Conservation (phyloP, 2,888 invertebrate genomes). For the Gandaritis pyraliata region DNA sequence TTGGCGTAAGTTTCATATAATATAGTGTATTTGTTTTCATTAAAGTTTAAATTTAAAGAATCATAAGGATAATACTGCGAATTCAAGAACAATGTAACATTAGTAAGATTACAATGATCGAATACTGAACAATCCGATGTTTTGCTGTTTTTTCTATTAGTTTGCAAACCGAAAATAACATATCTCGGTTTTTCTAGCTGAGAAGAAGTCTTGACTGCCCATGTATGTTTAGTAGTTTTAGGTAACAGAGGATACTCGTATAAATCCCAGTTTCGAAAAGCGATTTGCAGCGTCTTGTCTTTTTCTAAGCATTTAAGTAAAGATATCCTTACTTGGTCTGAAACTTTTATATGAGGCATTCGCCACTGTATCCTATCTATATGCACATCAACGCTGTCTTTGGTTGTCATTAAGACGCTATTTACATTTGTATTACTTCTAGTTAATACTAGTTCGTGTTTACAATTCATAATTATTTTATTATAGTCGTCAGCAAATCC, state of each 20-base stretch:
- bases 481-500: conserved; percentile 14
- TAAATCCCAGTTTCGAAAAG: conserved; percentile 20
- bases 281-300: conserved; percentile 14
- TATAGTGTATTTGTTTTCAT: conserved; percentile 40
- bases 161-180: conserved; percentile 14
- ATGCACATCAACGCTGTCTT: conserved; percentile 6
- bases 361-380: conserved; percentile 19
- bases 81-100: conserved; percentile 9
- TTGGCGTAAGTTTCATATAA: conserved; percentile 44
- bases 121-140: neutral
- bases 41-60: conserved; percentile 29
- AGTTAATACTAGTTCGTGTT: conserved; percentile 18
- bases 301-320: conserved; percentile 24
- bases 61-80: conserved; percentile 12
- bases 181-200: conserved; percentile 21
- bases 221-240: conserved; percentile 9
- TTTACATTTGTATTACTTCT: conserved; percentile 9
- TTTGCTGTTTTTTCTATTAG: neutral
- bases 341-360: conserved; percentile 3
- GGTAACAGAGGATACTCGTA: conserved; percentile 16
- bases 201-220: conserved; percentile 34
- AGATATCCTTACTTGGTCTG: conserved; percentile 14
- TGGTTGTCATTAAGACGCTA: neutral
- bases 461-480: conserved; percentile 20
- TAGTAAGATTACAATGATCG: conserved; percentile 13